Percentiles rank a stretch among this genome's conserved stretches.
These are phyloP conservation scores for Trichogramma pretiosum DNA, from an alignment of 1,140 invertebrate species.

Conservation along the genomic window DNA sequence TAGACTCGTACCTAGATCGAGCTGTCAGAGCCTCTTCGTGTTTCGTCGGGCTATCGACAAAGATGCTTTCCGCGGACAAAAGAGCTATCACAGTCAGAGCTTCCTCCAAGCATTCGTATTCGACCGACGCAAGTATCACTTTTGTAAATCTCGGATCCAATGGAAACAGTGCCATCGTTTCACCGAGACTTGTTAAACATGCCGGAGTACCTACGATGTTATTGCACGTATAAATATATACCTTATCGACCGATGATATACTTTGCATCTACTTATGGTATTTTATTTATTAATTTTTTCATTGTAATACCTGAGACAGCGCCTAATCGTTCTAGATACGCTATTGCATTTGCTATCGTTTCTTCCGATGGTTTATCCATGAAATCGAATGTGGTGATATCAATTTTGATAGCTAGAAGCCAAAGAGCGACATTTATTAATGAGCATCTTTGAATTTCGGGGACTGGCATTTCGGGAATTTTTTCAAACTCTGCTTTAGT, in stretches of 20 bases:
- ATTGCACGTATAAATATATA: conserved; percentile 27
- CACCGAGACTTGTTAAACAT: conserved; percentile 70
- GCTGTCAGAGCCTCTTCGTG: conserved; percentile 36
- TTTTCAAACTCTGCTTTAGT: conserved; percentile 63
- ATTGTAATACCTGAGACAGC: conserved; percentile 62
- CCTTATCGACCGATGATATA: too few relatives aligned
- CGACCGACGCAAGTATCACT: conserved; percentile 67
- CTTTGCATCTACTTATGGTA: too few relatives aligned
- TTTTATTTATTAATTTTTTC: too few relatives aligned
- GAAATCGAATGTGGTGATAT: conserved; percentile 80
- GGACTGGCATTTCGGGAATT: conserved; percentile 64
- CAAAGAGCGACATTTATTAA: conserved; percentile 70
- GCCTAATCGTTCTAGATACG: conserved; percentile 64
- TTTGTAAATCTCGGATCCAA: conserved; percentile 86
- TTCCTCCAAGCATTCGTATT: conserved; percentile 79
- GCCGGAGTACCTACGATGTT: conserved; percentile 36
- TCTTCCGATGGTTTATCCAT: conserved; percentile 77
- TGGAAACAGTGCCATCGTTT: conserved; percentile 83
- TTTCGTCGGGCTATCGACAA: conserved; percentile 45
- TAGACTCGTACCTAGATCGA: conserved; percentile 33
- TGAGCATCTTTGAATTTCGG: conserved; percentile 81
- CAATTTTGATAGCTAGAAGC: conserved; percentile 74
- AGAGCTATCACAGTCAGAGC: conserved; percentile 62
- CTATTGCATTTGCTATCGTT: conserved; percentile 57
- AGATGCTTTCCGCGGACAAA: conserved; percentile 59